A percentile compares a stretch with the other conserved stretches of the same genome.
Conservation (phyloP, 1,140 invertebrate genomes). For the Zeugodacus cucurbitae region DNA sequence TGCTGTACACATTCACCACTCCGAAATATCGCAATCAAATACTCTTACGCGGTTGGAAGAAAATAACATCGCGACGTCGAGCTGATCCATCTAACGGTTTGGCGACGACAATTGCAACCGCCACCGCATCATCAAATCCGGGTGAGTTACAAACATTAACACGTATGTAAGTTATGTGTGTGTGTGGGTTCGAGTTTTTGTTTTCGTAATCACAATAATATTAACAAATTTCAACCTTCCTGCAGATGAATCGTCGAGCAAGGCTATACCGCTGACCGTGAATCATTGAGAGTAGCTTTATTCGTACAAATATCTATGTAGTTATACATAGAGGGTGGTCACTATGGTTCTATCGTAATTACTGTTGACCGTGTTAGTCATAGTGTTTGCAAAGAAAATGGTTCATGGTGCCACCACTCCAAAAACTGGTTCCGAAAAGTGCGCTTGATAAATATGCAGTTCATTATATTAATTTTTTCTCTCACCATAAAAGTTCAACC, state of each 20-base stretch:
- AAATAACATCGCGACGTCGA: slow-evolving; percentile 58
- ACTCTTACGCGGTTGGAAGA: slow-evolving; percentile 61
- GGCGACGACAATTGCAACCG: slow-evolving; percentile 55
- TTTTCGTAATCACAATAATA: background rate
- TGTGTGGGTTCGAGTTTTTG: background rate
- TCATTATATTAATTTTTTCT: too few relatives aligned
- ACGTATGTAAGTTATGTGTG: background rate
- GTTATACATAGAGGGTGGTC: background rate
- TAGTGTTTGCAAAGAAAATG: too few relatives aligned
- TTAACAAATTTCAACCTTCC: background rate
- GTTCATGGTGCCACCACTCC: too few relatives aligned
- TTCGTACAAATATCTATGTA: background rate
- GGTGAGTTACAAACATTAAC: slow-evolving; percentile 51
- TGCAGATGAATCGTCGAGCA: slow-evolving; percentile 48
- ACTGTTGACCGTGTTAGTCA: too few relatives aligned
- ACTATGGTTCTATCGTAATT: too few relatives aligned
- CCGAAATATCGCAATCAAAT: slow-evolving; percentile 73
- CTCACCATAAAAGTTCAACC: too few relatives aligned
- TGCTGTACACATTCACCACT: slow-evolving; percentile 84
- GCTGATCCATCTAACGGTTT: slow-evolving; percentile 52
- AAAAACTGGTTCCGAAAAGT: too few relatives aligned
- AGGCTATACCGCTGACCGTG: slow-evolving; percentile 52
- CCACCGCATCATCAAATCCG: slow-evolving; percentile 60
- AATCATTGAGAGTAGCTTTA: background rate
- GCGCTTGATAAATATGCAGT: too few relatives aligned